Percentiles rank a stretch among this genome's conserved stretches.
Evolutionary conservation across 2,888 invertebrate genomes (phyloP).

Genomic region (Tethea ocularis): DNA sequence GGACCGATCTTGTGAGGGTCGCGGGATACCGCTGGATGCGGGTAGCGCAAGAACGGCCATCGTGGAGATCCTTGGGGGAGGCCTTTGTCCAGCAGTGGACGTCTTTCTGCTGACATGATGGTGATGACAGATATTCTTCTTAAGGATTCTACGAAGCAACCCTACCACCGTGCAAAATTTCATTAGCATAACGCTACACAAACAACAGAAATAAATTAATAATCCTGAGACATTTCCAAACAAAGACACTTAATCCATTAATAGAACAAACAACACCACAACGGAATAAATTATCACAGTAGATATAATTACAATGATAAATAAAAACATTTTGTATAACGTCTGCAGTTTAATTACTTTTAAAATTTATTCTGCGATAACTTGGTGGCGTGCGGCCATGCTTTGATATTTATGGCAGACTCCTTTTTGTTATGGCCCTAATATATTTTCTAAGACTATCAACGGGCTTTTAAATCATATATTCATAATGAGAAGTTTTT

Average conservation of each 20-base stretch:
- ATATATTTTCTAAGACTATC: slow-evolving; percentile 6
- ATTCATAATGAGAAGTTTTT: neutral
- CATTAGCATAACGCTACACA: neutral
- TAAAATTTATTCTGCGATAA: slow-evolving; percentile 29
- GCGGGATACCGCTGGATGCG: no score
- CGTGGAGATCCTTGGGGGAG: no score
- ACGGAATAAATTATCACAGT: neutral
- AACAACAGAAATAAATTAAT: neutral
- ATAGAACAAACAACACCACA: neutral
- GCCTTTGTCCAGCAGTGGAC: no score
- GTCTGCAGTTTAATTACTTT: slow-evolving; percentile 27
- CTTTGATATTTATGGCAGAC: slow-evolving; percentile 20
- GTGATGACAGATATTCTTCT: no score
- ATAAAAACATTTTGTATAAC: slow-evolving; percentile 25
- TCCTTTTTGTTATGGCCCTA: neutral
- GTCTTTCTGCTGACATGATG: no score
- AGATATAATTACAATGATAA: slow-evolving; percentile 31
- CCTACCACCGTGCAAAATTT: no score
- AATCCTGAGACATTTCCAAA: neutral
- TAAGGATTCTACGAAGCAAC: no score
- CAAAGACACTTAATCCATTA: slow-evolving; percentile 4
- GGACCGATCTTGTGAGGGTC: no score
- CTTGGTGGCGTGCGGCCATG: slow-evolving; percentile 18
- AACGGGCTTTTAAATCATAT: neutral
- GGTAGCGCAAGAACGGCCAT: no score